A percentile compares a stretch with the other conserved stretches of the same genome.
Evolutionary conservation across 2,113 vertebrate genomes (phyloP).

Genomic region (Trichechus manatus): DNA sequence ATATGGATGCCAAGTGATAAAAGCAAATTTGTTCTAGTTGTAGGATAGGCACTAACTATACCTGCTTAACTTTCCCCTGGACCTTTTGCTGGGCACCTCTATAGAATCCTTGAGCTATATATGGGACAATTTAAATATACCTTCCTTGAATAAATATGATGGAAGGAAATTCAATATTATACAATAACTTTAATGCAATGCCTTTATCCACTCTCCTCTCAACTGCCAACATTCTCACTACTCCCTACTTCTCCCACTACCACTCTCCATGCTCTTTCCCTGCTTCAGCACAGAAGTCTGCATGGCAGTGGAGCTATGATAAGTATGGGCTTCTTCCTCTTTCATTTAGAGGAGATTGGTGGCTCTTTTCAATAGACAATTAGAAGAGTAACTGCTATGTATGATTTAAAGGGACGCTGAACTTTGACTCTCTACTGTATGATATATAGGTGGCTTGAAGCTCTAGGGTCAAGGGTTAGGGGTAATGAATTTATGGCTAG

Average conservation of each 20-base stretch:
- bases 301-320: not conserved
- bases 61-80: not conserved
- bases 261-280: not conserved
- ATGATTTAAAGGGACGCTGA: slow-evolving; percentile 82
- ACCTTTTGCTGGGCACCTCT: not conserved
- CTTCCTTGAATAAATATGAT: not conserved
- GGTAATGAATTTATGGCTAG: slow-evolving; percentile 80
- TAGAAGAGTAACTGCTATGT: slow-evolving; percentile 74
- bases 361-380: slow-evolving; percentile 79
- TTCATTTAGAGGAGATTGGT: slow-evolving; percentile 78
- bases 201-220: not conserved
- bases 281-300: not conserved
- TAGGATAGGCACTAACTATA: not conserved
- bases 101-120: not conserved
- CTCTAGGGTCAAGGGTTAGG: slow-evolving; percentile 73
- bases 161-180: not conserved
- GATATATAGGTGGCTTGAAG: slow-evolving; percentile 79
- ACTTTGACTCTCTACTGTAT: slow-evolving; percentile 76
- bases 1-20: not conserved
- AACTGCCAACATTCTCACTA: not conserved
- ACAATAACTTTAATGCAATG: not conserved
- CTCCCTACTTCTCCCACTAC: not conserved
- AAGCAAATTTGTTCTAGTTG: not conserved
- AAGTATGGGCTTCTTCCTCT: slow-evolving; percentile 38
- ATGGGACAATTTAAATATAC: not conserved